Percentiles rank a stretch among this genome's conserved stretches.
phyloP scores from a whole-genome alignment of 1,140 invertebrate genomes.

The Globodera ellingtonae region DNA sequence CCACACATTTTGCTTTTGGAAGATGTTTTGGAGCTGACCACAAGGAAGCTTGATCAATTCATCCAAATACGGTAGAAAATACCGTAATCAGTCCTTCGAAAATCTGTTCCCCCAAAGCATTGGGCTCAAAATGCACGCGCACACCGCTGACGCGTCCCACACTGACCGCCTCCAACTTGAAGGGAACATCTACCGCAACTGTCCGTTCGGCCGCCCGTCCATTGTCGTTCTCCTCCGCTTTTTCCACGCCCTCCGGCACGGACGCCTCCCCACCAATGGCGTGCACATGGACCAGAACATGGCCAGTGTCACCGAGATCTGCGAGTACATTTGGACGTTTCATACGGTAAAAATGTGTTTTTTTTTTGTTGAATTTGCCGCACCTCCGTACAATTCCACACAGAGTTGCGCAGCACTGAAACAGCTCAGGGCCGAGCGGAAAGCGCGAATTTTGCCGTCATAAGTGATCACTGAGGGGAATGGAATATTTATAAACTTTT shows the following conservation, averaged over 20 bases:
- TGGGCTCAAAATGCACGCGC: conserved; percentile 48
- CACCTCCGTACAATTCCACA: conserved; percentile 46
- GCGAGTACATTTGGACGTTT: neutral
- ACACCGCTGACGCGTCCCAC: conserved; percentile 42
- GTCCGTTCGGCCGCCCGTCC: neutral
- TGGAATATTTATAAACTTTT: no score
- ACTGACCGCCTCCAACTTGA: conserved; percentile 49
- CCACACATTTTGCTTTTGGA: conserved; percentile 34
- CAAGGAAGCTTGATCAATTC: conserved; percentile 28
- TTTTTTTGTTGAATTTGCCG: neutral
- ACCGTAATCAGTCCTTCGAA: conserved; percentile 28
- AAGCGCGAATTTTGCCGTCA: conserved; percentile 47
- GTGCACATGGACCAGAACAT: conserved; percentile 21
- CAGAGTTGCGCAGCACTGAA: conserved; percentile 24
- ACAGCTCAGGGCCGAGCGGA: neutral
- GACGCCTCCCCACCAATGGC: neutral
- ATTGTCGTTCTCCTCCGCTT: conserved; percentile 10
- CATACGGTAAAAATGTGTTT: no score
- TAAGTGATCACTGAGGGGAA: conserved; percentile 48
- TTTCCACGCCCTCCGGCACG: neutral
- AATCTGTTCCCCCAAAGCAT: conserved; percentile 26
- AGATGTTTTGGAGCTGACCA: conserved; percentile 37
- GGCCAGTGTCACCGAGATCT: conserved; percentile 52
- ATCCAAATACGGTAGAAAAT: conserved; percentile 20
- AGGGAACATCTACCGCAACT: conserved; percentile 37